Evolutionary conservation across 2,797 vertebrate genomes (phyloP), one percentile per base, ranked within the genome.

Genomic region (Dicrostonyx torquatus): DNA sequence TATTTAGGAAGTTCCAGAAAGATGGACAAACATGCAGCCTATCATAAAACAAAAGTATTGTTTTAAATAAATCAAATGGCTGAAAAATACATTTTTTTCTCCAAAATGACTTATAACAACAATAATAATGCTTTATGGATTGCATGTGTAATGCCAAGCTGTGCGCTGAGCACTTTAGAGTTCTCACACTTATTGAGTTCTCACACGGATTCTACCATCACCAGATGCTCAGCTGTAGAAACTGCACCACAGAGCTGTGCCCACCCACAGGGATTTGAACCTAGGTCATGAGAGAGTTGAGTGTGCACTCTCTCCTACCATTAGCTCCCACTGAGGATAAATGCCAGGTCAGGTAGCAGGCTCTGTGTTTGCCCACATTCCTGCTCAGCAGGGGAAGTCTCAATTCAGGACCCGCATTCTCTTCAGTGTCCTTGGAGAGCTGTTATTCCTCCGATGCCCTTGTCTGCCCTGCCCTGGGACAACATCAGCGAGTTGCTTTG

Each of bases 1-100:
- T 89, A 72, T 55, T 87, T 31, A 31, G 48, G 43, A 95, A 93
- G 64, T 58, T 75, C 43, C 76, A 77, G 70, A 78, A 79, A 26
- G 50, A 89, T 68, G 37, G 82, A 55, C 43, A 22, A 87, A 92
- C 26, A 80, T n/a, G 62, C 58, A 15, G 5, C 75, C 68, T 50
- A 37, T 84, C 26, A 87, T 70, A 92, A 89, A 91, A 48, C 45
- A 14, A 72, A 85, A 89, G 62, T 40, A 45, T 62, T 62, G 66
- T 76, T 83, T 87, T 58, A 60, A 12, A 60, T 75, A 87, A 34
- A 29, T 73, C 31, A 87, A 82, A 91, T 37, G 64, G 10, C 37
- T 31, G 50, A 79, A 4, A 53, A 78, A 92, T 22, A 10, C 0
- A 45, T 58, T 55, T 53, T 86, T 15, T 5, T 18, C 17, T 58